Conservation (phyloP, 2,113 vertebrate genomes). For the Morphnarchus princeps region DNA sequence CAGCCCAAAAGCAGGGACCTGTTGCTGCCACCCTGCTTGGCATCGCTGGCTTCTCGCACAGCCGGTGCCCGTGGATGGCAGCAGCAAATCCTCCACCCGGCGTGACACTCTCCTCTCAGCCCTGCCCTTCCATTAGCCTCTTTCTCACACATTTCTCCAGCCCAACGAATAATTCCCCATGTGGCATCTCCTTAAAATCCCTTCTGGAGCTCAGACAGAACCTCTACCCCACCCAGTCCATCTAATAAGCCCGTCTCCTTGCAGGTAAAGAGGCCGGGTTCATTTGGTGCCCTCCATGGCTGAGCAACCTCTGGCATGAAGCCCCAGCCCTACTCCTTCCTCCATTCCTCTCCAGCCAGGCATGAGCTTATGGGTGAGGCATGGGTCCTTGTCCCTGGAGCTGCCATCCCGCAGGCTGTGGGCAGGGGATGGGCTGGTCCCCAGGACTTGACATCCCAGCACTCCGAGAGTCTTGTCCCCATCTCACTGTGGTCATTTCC, state of each 20-base stretch:
- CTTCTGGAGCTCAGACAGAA: slow-evolving; percentile 20
- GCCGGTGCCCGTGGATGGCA: rapidly evolving
- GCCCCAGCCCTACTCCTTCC: not conserved
- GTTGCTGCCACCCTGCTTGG: rapidly evolving
- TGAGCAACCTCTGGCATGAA: not conserved
- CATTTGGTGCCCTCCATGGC: not conserved
- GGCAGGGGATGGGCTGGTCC: not conserved
- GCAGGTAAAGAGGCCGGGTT: not conserved
- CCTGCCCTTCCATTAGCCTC: not conserved
- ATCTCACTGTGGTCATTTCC: not conserved
- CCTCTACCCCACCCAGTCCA: not conserved
- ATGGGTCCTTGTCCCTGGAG: not conserved
- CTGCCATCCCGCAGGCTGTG: not conserved
- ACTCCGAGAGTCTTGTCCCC: not conserved
- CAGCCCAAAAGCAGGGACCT: not conserved
- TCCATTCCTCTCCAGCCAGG: not conserved
- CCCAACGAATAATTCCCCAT: not conserved
- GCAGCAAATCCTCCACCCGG: not conserved
- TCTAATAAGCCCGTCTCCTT: not conserved
- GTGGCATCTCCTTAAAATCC: not conserved
- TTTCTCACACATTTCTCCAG: not conserved
- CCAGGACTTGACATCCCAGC: not conserved
- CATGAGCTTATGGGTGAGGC: not conserved
- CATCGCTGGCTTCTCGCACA: rapidly evolving
- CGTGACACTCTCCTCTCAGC: not conserved